phyloP scores from a whole-genome alignment of 2,888 invertebrate genomes.

The Fragum sueziense region DNA sequence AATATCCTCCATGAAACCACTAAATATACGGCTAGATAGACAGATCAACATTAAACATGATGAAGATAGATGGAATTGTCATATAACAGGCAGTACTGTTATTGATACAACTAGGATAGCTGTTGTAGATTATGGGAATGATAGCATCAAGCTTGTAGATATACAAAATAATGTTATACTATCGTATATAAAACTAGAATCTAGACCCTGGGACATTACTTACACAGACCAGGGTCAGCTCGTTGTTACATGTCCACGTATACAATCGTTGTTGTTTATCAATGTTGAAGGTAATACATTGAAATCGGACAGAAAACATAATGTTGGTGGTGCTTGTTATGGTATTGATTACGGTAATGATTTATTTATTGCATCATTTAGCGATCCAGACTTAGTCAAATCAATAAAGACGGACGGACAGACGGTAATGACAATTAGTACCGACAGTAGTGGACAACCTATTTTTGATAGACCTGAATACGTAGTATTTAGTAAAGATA shows the following conservation, averaged over 20 bases:
- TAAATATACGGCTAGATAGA: no score
- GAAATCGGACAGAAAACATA: no score
- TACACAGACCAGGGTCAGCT: no score
- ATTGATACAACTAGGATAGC: background rate
- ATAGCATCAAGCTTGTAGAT: background rate
- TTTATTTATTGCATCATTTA: background rate
- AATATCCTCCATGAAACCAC: no score
- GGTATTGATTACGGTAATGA: background rate
- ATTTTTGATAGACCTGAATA: background rate
- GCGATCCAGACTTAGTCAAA: background rate
- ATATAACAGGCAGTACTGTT: background rate
- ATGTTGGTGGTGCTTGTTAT: no score
- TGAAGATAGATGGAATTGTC: background rate
- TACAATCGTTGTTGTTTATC: no score
- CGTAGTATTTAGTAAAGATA: no score
- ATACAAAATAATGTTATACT: background rate
- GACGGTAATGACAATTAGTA: no score
- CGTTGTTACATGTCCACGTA: background rate
- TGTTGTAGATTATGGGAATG: background rate
- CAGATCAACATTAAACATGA: background rate
- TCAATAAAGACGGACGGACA: no score
- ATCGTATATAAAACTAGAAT: background rate
- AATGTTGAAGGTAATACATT: no score
- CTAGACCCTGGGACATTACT: background rate
- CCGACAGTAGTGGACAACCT: no score